These are phyloP conservation scores for Nemoura dubitans DNA, from an alignment of 2,888 invertebrate genomes.

Conservation along the genomic window DNA sequence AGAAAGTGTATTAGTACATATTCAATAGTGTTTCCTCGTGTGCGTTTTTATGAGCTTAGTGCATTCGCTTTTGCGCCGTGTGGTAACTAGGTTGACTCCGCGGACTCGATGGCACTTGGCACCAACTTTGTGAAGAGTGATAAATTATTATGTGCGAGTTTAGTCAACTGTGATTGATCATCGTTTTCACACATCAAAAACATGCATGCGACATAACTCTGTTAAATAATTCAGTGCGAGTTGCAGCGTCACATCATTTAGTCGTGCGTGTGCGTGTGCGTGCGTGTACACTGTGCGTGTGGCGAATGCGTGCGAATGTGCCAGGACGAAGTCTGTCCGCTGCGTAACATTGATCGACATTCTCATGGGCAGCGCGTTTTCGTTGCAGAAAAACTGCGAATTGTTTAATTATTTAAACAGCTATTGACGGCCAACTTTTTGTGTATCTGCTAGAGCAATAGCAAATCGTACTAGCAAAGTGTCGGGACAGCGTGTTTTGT, in stretches of 20 bases:
- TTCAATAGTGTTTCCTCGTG: not conserved
- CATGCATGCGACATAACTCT: not conserved
- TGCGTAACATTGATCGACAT: not conserved
- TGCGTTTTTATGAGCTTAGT: not conserved
- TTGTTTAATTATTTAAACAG: not conserved
- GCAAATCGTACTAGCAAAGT: not conserved
- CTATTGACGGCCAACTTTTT: not conserved
- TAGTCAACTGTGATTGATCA: not conserved
- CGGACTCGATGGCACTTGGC: not conserved
- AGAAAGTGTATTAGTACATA: constrained; percentile 8
- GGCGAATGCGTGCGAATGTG: constrained; percentile 10
- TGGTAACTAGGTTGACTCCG: not conserved
- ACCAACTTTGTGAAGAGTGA: not conserved
- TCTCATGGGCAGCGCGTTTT: not conserved
- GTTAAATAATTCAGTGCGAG: not conserved
- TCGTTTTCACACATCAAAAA: constrained; percentile 12
- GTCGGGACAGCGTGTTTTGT: not conserved
- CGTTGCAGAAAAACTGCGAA: not conserved
- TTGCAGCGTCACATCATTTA: not conserved
- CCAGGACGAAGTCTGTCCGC: not conserved
- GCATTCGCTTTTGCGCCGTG: not conserved
- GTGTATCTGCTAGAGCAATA: not conserved
- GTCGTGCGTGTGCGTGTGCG: constrained; percentile 22
- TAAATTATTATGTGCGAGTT: not conserved
- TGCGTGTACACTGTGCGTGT: constrained; percentile 15